These are phyloP conservation scores for Temnothorax nylanderi DNA, from an alignment of 1,140 invertebrate genomes.

Conservation along the genomic window DNA sequence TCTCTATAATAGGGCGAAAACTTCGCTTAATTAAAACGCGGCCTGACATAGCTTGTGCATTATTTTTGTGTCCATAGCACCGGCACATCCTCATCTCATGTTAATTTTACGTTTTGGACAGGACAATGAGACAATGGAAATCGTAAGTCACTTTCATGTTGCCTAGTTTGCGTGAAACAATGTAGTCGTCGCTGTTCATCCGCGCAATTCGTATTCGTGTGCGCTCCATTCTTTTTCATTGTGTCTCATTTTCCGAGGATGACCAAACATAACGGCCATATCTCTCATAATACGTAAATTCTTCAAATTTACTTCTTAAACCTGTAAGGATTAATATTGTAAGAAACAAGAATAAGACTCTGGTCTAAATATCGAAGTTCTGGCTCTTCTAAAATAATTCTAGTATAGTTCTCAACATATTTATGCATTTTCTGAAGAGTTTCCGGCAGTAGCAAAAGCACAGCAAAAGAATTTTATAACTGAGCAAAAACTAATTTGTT, in stretches of 20 bases:
- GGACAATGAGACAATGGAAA: slow-evolving; percentile 40
- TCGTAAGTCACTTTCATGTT: slow-evolving; percentile 52
- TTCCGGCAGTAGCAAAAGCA: no score
- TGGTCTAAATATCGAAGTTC: no score
- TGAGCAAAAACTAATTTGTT: no score
- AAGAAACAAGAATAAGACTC: background rate
- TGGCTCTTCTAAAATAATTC: no score
- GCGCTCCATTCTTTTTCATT: slow-evolving; percentile 1
- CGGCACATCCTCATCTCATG: slow-evolving; percentile 23
- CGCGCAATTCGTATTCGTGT: slow-evolving; percentile 16
- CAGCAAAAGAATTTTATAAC: no score
- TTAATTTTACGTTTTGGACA: slow-evolving; percentile 36
- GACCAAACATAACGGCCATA: background rate
- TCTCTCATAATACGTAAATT: background rate
- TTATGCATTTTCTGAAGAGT: no score
- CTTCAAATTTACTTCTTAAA: slow-evolving; percentile 1
- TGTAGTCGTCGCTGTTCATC: slow-evolving; percentile 13
- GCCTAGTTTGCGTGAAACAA: background rate
- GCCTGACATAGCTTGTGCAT: slow-evolving; percentile 6
- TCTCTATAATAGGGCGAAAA: slow-evolving; percentile 13
- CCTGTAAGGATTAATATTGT: background rate
- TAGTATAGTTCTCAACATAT: no score
- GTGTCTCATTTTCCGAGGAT: background rate
- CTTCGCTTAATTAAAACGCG: slow-evolving; percentile 43
- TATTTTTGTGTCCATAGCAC: slow-evolving; percentile 33